Percentiles rank a stretch among this genome's conserved stretches.
These are phyloP conservation scores for Anarhynchus alexandrinus DNA, from an alignment of 2,113 vertebrate species.

Conservation along the genomic window DNA sequence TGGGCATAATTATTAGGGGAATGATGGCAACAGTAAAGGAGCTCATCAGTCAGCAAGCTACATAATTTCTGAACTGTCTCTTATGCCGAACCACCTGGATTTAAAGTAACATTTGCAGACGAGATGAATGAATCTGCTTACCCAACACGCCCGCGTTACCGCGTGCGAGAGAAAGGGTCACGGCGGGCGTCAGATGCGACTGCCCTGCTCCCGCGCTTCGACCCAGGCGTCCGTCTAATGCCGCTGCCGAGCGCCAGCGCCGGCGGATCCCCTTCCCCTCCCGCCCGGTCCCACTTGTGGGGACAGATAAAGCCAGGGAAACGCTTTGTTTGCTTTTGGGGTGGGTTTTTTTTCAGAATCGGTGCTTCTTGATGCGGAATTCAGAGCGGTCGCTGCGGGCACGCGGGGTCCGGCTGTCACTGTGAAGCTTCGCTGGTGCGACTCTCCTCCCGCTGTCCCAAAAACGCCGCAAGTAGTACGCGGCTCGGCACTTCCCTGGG, in stretches of 20 bases:
- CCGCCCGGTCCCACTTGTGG: accelerated
- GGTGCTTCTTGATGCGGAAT: neutral
- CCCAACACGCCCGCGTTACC: neutral
- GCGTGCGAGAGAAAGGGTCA: neutral
- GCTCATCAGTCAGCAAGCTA: slow-evolving; percentile 42
- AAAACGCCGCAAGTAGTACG: neutral
- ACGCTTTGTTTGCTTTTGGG: neutral
- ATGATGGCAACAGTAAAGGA: slow-evolving; percentile 4
- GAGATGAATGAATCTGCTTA: neutral
- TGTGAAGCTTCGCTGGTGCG: neutral
- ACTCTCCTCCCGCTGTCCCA: neutral
- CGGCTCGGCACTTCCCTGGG: neutral
- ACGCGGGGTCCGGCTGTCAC: neutral
- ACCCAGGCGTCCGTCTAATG: neutral
- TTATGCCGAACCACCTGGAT: slow-evolving; percentile 21
- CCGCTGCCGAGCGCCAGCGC: accelerated
- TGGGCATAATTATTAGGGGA: slow-evolving; percentile 38
- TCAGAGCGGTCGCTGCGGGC: accelerated
- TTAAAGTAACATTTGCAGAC: slow-evolving; percentile 22
- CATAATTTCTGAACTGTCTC: slow-evolving; percentile 30
- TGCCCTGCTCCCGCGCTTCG: accelerated
- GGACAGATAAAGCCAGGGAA: neutral
- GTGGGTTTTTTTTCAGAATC: neutral
- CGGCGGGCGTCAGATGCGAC: neutral
- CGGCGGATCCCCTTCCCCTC: neutral